Base-by-base conservation (phyloP, 2,888 invertebrate genomes). In the Pecten maximus region DNA sequence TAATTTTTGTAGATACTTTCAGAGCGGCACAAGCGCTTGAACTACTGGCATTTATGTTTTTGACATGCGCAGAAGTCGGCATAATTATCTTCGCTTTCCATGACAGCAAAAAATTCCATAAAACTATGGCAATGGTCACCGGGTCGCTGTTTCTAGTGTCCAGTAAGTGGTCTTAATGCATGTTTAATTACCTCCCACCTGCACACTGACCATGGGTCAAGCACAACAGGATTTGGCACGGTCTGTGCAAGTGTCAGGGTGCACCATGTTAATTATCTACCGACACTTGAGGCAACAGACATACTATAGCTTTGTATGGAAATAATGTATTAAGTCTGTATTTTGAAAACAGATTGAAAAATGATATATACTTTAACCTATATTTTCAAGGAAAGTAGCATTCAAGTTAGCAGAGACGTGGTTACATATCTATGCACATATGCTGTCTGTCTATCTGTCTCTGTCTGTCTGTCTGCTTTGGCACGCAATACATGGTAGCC, bases 161-260 rank as follows among this genome's bases (percentile, higher is more conserved):
- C 74, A 74, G 74, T 74, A 74, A 74, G 74, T 74, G 35, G 74
- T 19, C 28, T 6, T 74, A 35, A 74, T 74, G 74, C 15, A 74
- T 74, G 35, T 74, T 74, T 74, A 74, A 74, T 74, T 6, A 74
- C 74, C 74, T 74, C 74, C 74, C 74, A 74, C 74, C 74, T 74
- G 74, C 35, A 74, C 28, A 35, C 74, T 74, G 74, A 74, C 35
- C 74, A 74, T 28, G 0, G 74, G 74, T 74, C 74, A 74, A 74
- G 74, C 74, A 15, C 28, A 28, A 35, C 35, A 1, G 74, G 35
- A 74, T 54, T 28, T 12, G 3, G 74, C 8, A 35, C 28, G 74
- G 28, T 10, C 19, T 23, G 23, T 15, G 74, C 35, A 23, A 3
- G 19, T 54, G 16, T 12, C 3, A 74, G 35, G 35, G 10, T 35